These are phyloP conservation scores for Odocoileus hemionus DNA, from an alignment of 2,113 vertebrate species.

Conservation along the genomic window DNA sequence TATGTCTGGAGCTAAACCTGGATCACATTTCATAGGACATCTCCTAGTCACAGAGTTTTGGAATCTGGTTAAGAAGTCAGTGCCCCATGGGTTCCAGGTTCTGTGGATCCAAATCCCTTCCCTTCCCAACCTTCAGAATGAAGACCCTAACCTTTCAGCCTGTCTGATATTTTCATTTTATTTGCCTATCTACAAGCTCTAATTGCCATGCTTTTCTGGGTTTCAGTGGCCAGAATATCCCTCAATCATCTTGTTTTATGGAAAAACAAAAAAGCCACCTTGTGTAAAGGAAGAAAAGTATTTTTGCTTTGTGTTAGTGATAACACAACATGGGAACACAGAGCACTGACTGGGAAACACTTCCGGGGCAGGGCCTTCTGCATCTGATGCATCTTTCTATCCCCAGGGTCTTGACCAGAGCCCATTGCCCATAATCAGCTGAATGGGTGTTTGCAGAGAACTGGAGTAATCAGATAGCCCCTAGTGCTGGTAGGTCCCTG, in stretches of 20 bases:
- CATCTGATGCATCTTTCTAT: background rate
- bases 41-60: background rate
- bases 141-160: background rate
- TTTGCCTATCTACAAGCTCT: background rate
- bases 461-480: no score
- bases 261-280: background rate
- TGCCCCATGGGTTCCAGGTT: background rate
- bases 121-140: background rate
- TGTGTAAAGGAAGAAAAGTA: background rate
- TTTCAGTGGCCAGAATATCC: background rate
- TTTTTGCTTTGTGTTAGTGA: background rate
- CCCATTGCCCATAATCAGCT: background rate
- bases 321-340: background rate
- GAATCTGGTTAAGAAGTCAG: background rate
- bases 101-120: background rate
- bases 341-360: background rate
- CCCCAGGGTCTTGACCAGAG: rapidly evolving
- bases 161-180: background rate
- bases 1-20: slow-evolving; percentile 59
- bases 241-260: background rate
- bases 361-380: rapidly evolving
- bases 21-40: slow-evolving; percentile 22
- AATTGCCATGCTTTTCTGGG: background rate
- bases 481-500: background rate
- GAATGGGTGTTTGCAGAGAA: no score